These are phyloP conservation scores for Nematostella vectensis DNA, from an alignment of 92 coral and sea anemone genomes.

Conservation along the genomic window DNA sequence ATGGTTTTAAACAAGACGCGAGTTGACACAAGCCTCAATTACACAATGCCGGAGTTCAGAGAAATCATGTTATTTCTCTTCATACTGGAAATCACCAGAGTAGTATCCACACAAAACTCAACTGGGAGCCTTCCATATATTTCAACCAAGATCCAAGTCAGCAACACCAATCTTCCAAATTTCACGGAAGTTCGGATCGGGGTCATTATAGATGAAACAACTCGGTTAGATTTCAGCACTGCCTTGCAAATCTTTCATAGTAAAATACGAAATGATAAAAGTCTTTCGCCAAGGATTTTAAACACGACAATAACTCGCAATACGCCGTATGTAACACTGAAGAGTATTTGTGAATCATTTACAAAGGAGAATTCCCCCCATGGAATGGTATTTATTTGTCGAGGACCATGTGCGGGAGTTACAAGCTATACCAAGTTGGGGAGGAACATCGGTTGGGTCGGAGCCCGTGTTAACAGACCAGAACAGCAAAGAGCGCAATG, in stretches of 20 bases:
- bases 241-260: neutral
- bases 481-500: neutral
- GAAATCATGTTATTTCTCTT: too few species aligned
- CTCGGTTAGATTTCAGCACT: neutral
- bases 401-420: conserved; percentile 6
- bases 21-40: too few species aligned
- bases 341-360: conserved; percentile 6
- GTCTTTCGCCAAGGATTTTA: too few species aligned
- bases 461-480: conserved; percentile 8
- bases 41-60: too few species aligned
- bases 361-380: neutral
- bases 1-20: too few species aligned
- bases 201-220: neutral
- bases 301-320: conserved; percentile 3
- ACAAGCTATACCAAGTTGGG: conserved; percentile 9
- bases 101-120: too few species aligned
- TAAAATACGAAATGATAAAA: too few species aligned
- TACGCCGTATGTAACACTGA: conserved; percentile 11
- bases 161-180: too few species aligned
- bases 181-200: conserved; percentile 3
- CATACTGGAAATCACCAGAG: too few species aligned
- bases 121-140: too few species aligned
- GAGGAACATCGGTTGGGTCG: conserved; percentile 15
- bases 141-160: too few species aligned
- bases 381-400: conserved; percentile 22